A percentile compares a stretch with the other conserved stretches of the same genome.
Evolutionary conservation across 2,113 vertebrate genomes (phyloP).

Genomic region (Poeciliopsis turrubarensis): DNA sequence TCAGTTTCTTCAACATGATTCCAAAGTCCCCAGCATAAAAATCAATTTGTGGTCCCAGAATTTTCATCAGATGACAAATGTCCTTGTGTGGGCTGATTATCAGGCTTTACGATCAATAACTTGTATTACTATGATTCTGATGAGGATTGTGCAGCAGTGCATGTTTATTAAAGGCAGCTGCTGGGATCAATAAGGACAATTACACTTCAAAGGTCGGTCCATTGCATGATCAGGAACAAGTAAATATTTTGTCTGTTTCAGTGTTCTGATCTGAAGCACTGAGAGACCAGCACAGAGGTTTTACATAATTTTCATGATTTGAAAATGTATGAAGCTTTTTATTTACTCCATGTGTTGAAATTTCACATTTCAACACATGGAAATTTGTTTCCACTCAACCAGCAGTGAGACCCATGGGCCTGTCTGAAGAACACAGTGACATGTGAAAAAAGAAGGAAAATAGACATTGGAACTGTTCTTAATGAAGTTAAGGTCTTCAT

Average conservation of each 20-base stretch:
- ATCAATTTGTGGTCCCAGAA: conserved; percentile 32
- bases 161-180: conserved; percentile 46
- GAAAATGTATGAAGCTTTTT: no score
- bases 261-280: no score
- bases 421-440: background rate
- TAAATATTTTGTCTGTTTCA: background rate
- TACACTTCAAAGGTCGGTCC: conserved; percentile 7
- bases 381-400: background rate
- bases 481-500: no score
- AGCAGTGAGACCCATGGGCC: background rate
- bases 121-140: conserved; percentile 13
- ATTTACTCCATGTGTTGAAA: no score
- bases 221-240: background rate
- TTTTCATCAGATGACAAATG: conserved; percentile 14
- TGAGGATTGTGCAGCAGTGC: conserved; percentile 33
- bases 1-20: conserved; percentile 3
- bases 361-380: background rate
- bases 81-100: conserved; percentile 24
- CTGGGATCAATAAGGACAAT: conserved; percentile 44
- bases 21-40: conserved; percentile 9
- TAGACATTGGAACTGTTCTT: no score
- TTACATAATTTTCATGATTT: no score
- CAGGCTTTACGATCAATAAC: conserved; percentile 49
- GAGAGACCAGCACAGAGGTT: no score
- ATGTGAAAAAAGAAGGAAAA: no score